A percentile compares a stretch with the other conserved stretches of the same genome.
Evolutionary conservation across 2,113 vertebrate genomes (phyloP).

Genomic region (Daboia siamensis): DNA sequence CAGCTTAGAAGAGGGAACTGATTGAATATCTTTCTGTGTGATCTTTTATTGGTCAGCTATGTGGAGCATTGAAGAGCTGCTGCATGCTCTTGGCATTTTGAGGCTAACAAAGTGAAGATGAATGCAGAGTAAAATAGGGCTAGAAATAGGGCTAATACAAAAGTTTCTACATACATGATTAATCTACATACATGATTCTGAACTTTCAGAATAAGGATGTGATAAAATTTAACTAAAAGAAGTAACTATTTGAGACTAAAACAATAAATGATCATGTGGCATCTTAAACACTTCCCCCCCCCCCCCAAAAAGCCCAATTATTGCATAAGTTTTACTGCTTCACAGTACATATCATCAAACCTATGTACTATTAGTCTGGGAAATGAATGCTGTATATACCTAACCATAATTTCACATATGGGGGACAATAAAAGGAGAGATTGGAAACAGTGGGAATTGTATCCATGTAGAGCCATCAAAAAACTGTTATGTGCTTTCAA

Average conservation of each 20-base stretch:
- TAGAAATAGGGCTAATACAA: background rate
- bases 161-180: background rate
- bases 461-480: background rate
- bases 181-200: background rate
- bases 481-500: background rate
- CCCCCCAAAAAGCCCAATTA: background rate
- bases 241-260: background rate
- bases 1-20: background rate
- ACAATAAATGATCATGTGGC: background rate
- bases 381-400: background rate
- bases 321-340: background rate
- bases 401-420: background rate
- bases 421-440: background rate
- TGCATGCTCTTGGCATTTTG: background rate
- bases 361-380: background rate
- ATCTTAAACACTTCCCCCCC: background rate
- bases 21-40: background rate
- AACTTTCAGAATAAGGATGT: background rate
- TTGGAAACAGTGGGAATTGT: background rate
- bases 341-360: background rate
- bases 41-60: background rate
- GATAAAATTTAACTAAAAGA: background rate
- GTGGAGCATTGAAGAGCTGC: background rate
- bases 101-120: background rate
- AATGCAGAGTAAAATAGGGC: background rate